Conservation (phyloP, 1,140 invertebrate species). For the Lethrus apterus region DNA sequence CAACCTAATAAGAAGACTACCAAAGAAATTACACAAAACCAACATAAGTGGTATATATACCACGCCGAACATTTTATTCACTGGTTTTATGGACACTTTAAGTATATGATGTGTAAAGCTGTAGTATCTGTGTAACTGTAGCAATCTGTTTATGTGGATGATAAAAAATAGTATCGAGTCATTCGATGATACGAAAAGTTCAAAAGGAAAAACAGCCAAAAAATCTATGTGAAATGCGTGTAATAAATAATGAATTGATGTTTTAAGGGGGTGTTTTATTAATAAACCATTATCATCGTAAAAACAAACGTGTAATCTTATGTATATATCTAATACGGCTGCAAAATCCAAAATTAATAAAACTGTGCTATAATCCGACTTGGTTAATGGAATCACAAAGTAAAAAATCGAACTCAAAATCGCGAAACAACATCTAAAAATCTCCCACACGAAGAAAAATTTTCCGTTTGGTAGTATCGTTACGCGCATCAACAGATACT, state of each 20-base stretch:
- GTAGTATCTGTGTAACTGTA: conserved; percentile 12
- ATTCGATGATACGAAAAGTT: neutral
- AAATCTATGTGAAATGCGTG: conserved; percentile 40
- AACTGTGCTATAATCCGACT: neutral
- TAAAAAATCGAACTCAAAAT: conserved; percentile 9
- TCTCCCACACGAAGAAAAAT: conserved; percentile 16
- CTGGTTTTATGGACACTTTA: neutral
- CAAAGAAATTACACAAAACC: conserved; percentile 5
- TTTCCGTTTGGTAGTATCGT: conserved; percentile 12
- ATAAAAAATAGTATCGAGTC: neutral
- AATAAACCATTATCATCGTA: conserved; percentile 40
- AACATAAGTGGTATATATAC: neutral
- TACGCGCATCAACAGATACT: conserved; percentile 3
- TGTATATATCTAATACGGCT: conserved; percentile 15
- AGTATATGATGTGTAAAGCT: neutral
- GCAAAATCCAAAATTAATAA: conserved; percentile 2
- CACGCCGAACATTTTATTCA: neutral
- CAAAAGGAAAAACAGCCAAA: conserved; percentile 15
- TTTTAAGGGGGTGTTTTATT: conserved; percentile 41
- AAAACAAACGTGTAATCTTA: conserved; percentile 39
- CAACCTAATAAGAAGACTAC: neutral
- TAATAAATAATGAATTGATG: conserved; percentile 38
- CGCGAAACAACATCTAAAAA: conserved; percentile 6
- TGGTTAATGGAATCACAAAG: neutral
- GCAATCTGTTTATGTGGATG: neutral